A percentile compares a stretch with the other conserved stretches of the same genome.
These are phyloP conservation scores for Barnardius zonarius DNA, from an alignment of 2,113 vertebrate genomes.

Conservation along the genomic window DNA sequence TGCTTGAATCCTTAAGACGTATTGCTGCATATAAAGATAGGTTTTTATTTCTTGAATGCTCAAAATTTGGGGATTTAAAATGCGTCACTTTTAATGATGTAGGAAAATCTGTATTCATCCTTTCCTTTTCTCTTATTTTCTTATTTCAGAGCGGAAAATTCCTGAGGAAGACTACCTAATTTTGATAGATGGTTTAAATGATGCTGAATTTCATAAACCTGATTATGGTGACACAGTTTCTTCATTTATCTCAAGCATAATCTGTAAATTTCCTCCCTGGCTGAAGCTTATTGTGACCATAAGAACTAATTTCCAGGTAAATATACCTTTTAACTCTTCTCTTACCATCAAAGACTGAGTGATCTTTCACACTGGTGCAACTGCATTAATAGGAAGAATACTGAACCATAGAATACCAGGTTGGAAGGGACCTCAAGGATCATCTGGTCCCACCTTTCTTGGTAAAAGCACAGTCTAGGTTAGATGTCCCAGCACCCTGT, in stretches of 20 bases:
- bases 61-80: conserved; percentile 6
- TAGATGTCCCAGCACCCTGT: neutral
- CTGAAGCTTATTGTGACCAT: conserved; percentile 94
- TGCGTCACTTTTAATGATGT: neutral
- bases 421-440: neutral
- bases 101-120: neutral
- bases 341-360: neutral
- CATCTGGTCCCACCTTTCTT: neutral
- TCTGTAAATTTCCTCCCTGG: conserved; percentile 91
- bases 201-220: conserved; percentile 98
- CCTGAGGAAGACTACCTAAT: conserved; percentile 94
- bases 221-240: conserved; percentile 97
- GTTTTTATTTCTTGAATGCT: neutral
- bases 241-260: conserved; percentile 91
- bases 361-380: neutral
- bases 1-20: neutral
- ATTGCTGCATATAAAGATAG: neutral
- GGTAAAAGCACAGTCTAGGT: neutral
- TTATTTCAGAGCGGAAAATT: conserved; percentile 87
- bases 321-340: neutral
- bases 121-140: neutral
- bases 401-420: neutral
- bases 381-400: neutral
- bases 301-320: conserved; percentile 91
- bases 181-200: conserved; percentile 94